Evolutionary conservation across 2,113 vertebrate species (phyloP).

Genomic region (Mobula hypostoma): DNA sequence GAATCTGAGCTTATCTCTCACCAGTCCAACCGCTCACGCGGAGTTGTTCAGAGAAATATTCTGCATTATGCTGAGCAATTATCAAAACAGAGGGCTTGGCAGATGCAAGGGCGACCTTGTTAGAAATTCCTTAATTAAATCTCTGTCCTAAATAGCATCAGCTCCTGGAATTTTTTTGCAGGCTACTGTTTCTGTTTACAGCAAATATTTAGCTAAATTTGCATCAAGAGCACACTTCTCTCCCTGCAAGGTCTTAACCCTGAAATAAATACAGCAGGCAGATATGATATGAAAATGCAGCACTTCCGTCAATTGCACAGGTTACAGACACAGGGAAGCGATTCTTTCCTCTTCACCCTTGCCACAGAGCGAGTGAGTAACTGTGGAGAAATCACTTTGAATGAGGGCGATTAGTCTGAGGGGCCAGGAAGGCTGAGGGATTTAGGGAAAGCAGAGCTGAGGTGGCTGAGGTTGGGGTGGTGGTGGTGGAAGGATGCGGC

Average conservation of each 20-base stretch:
- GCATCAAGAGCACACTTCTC: slow-evolving; percentile 36
- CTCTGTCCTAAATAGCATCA: slow-evolving; percentile 78
- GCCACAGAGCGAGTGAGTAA: not conserved
- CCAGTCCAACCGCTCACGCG: slow-evolving; percentile 70
- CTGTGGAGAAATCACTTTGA: too few species aligned
- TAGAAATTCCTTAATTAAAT: slow-evolving; percentile 84
- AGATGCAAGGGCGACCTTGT: slow-evolving; percentile 76
- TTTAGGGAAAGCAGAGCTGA: not conserved
- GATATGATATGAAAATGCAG: not conserved
- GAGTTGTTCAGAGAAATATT: slow-evolving; percentile 80
- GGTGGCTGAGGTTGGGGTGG: too few species aligned
- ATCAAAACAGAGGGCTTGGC: slow-evolving; percentile 81
- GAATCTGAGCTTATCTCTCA: slow-evolving; percentile 72
- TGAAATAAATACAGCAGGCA: slow-evolving; percentile 20
- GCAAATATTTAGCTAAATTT: slow-evolving; percentile 34
- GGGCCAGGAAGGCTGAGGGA: too few species aligned
- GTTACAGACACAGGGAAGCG: not conserved
- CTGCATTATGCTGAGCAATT: slow-evolving; percentile 80
- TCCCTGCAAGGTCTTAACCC: slow-evolving; percentile 43
- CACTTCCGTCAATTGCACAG: not conserved
- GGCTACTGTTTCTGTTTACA: slow-evolving; percentile 21
- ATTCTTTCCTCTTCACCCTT: not conserved
- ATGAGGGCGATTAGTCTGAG: too few species aligned
- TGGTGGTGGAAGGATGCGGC: too few species aligned
- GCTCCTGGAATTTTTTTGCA: slow-evolving; percentile 58